Evolutionary conservation across 1,140 invertebrate genomes (phyloP).

Genomic region (Saccostrea cuccullata): DNA sequence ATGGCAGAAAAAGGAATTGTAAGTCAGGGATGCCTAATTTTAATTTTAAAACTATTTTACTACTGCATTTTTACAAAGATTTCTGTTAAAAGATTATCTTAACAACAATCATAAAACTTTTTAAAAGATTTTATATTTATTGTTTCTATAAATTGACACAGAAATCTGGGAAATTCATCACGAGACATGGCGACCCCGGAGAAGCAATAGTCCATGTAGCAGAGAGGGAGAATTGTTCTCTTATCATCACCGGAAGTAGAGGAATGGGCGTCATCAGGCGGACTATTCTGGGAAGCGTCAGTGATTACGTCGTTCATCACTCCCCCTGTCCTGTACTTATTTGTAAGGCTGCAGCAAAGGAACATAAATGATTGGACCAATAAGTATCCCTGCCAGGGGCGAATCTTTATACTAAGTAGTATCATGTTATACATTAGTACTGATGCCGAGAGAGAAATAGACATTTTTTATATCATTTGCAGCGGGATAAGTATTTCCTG

Average conservation of each 20-base stretch:
- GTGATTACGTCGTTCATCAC: constrained; percentile 63
- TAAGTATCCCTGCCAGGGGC: not conserved
- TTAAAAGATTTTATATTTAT: too few relatives aligned
- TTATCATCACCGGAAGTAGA: constrained; percentile 59
- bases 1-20: constrained; percentile 16
- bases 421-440: too few relatives aligned
- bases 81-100: too few relatives aligned
- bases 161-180: not conserved
- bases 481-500: not conserved
- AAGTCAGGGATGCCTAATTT: not conserved
- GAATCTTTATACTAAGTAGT: too few relatives aligned
- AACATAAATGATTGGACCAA: not conserved
- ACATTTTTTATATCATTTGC: too few relatives aligned
- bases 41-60: too few relatives aligned
- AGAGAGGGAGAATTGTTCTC: constrained; percentile 56
- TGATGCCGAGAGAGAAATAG: too few relatives aligned
- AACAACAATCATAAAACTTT: too few relatives aligned
- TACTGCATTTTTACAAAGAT: too few relatives aligned
- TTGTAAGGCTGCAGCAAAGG: not conserved
- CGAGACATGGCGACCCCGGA: constrained; percentile 47
- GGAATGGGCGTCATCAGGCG: constrained; percentile 54
- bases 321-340: constrained; percentile 56
- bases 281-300: constrained; percentile 61
- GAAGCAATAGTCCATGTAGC: constrained; percentile 57
- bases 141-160: not conserved